Percentiles rank a stretch among this genome's conserved stretches.
phyloP scores from a whole-genome alignment of 2,888 invertebrate species.

The Xestobium rufovillosum region DNA sequence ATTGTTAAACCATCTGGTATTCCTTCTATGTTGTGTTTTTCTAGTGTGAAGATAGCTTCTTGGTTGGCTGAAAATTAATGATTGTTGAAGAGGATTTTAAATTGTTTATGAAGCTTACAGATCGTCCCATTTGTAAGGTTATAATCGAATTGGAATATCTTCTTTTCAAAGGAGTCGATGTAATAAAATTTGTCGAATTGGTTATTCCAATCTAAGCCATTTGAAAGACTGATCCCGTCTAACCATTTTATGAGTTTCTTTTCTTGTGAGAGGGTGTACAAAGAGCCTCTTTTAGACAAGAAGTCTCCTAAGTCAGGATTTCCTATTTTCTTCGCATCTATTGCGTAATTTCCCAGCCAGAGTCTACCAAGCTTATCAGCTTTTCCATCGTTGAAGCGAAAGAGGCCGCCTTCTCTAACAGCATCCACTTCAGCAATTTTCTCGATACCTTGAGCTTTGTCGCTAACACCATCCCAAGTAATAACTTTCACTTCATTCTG shows the following conservation, averaged over 20 bases:
- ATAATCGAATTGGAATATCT: constrained; percentile 62
- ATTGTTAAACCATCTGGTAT: constrained; percentile 69
- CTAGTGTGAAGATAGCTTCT: constrained; percentile 48
- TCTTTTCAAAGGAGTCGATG: constrained; percentile 59
- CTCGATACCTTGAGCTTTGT: constrained; percentile 45
- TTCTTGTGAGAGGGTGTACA: constrained; percentile 21
- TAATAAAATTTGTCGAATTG: constrained; percentile 64
- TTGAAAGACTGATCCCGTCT: constrained; percentile 34
- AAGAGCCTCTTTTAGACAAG: constrained; percentile 20
- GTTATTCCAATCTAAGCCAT: constrained; percentile 67
- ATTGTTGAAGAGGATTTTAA: neutral
- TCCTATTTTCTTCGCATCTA: constrained; percentile 18
- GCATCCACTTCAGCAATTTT: constrained; percentile 52
- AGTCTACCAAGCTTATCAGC: constrained; percentile 66
- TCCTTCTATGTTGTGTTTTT: constrained; percentile 33
- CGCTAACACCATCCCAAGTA: constrained; percentile 56
- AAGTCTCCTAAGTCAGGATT: constrained; percentile 22
- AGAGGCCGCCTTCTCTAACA: constrained; percentile 48
- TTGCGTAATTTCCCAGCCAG: constrained; percentile 44
- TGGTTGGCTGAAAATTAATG: constrained; percentile 49
- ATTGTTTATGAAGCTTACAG: constrained; percentile 24
- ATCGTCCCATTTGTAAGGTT: constrained; percentile 49
- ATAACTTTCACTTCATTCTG: constrained; percentile 53
- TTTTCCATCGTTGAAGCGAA: constrained; percentile 74
- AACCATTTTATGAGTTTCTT: constrained; percentile 21